Base-by-base conservation (phyloP, 2,888 invertebrate species). In the Marronus borbonicus region DNA sequence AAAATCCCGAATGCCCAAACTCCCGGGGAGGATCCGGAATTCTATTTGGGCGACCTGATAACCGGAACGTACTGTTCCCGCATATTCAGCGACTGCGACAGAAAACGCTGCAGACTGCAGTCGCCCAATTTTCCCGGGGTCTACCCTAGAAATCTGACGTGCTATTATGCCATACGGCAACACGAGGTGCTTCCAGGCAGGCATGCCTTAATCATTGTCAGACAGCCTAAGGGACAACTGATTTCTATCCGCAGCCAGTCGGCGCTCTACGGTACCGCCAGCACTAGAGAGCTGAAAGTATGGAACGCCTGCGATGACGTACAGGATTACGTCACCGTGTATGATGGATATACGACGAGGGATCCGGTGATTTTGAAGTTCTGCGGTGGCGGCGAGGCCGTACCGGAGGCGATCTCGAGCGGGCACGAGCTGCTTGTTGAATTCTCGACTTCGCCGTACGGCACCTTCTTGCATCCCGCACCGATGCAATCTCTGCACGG, bases 41-140 rank as follows among this genome's bases (percentile, higher is more conserved):
- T 93, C 90, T 94, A 94, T 90, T 91, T 94, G 87, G 97, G 97
- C 84, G 96, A 96, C 88, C 92, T 97, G 87, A 97, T 97, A 89
- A 93, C 95, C 64, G 96, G 96, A 84, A 97, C 97, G 81, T 97
- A 96, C 90, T 97, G 97, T 90, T 96, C 97, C 80, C 92, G 97
- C 83, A 96, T 96, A 89, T 97, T 96, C 91, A 96, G 95, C 89
- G 96, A 97, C 90, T 97, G 97, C 89, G 96, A 97, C 91, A 94
- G 93, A 89, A 95, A 95, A 90, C 93, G 93, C 84, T 97, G 97
- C 90, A 93, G 96, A 86, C 91, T 97, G 85, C 97, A 97, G 89
- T 96, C 96, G 68, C 97, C 97, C 69, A 97, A 97, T 90, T 97
- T 95, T 89, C 97, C 97, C 39, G 97, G 97, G 83, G 93, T 97